Evolutionary conservation across 2,113 vertebrate genomes (phyloP).

Genomic region (Tyrannus savana): DNA sequence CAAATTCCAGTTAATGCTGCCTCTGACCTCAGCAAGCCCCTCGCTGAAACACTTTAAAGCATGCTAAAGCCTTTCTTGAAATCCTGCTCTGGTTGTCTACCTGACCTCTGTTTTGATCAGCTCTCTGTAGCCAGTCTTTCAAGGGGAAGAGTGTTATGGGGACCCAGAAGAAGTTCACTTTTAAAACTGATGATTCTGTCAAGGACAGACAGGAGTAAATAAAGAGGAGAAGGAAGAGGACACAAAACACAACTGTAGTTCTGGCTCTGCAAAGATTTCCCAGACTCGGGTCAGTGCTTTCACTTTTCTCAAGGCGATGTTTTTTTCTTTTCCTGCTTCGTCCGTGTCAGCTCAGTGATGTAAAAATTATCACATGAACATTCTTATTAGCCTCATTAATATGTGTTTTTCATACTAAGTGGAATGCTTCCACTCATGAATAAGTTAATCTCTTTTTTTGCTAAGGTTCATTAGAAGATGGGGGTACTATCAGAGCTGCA

Average conservation of each 20-base stretch:
- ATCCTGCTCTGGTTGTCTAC: slow-evolving; percentile 42
- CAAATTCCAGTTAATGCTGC: slow-evolving; percentile 65
- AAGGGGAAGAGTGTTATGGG: not conserved
- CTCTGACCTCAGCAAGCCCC: slow-evolving; percentile 47
- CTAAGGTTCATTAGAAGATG: not conserved
- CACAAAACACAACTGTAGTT: not conserved
- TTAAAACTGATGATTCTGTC: not conserved
- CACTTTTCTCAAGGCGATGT: not conserved
- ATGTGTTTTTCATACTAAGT: not conserved
- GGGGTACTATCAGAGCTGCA: not conserved
- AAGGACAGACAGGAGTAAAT: slow-evolving; percentile 9
- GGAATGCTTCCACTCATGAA: not conserved
- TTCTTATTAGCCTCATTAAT: not conserved
- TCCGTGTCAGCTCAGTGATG: not conserved
- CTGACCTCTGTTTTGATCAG: slow-evolving; percentile 63
- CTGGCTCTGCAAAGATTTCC: not conserved
- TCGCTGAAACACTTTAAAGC: slow-evolving; percentile 43
- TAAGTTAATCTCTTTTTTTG: not conserved
- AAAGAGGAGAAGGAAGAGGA: not conserved
- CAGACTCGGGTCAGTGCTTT: not conserved
- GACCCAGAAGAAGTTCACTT: not conserved
- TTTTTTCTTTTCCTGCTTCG: not conserved
- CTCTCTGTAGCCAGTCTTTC: slow-evolving; percentile 32
- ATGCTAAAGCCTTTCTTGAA: slow-evolving; percentile 45
- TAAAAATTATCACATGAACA: not conserved